phyloP scores from a whole-genome alignment of 2,797 vertebrate species.

The Macroramphosus scolopax region DNA sequence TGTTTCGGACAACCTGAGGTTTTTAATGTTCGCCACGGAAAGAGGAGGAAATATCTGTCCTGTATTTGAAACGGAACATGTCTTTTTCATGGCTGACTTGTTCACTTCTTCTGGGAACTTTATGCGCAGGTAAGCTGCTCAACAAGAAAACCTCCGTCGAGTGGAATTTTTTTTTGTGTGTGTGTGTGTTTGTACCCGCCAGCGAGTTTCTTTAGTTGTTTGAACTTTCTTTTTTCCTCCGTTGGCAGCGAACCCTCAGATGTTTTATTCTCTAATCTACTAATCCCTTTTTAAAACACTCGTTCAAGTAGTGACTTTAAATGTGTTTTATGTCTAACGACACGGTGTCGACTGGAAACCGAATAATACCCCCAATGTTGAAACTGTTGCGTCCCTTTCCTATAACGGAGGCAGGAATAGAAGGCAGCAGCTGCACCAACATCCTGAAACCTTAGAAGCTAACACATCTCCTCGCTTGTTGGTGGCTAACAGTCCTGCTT shows the following conservation, averaged over 20 bases:
- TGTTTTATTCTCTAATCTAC: too few relatives aligned
- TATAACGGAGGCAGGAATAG: slow-evolving; percentile 64
- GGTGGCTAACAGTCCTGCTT: too few relatives aligned
- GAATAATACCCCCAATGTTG: slow-evolving; percentile 13
- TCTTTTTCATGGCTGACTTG: slow-evolving; percentile 93
- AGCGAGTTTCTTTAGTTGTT: slow-evolving; percentile 20
- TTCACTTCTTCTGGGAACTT: slow-evolving; percentile 94
- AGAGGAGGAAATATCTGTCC: slow-evolving; percentile 57
- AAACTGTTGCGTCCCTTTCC: slow-evolving; percentile 61
- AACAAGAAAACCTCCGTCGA: too few relatives aligned
- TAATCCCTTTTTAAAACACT: too few relatives aligned
- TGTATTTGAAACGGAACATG: slow-evolving; percentile 85
- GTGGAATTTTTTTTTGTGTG: neutral
- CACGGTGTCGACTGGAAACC: too few relatives aligned
- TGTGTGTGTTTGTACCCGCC: neutral
- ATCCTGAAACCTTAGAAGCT: slow-evolving; percentile 71
- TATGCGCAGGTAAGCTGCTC: slow-evolving; percentile 87
- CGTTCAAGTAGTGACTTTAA: too few relatives aligned
- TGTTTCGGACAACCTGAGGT: slow-evolving; percentile 59
- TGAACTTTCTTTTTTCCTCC: slow-evolving; percentile 48
- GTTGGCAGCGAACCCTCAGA: too few relatives aligned
- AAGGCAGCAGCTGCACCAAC: slow-evolving; percentile 75
- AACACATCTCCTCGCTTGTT: too few relatives aligned
- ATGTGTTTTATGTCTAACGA: too few relatives aligned
- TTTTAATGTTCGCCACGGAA: slow-evolving; percentile 77